These are phyloP conservation scores for Acleris laterana DNA, from an alignment of 2,888 invertebrate genomes.

Conservation along the genomic window DNA sequence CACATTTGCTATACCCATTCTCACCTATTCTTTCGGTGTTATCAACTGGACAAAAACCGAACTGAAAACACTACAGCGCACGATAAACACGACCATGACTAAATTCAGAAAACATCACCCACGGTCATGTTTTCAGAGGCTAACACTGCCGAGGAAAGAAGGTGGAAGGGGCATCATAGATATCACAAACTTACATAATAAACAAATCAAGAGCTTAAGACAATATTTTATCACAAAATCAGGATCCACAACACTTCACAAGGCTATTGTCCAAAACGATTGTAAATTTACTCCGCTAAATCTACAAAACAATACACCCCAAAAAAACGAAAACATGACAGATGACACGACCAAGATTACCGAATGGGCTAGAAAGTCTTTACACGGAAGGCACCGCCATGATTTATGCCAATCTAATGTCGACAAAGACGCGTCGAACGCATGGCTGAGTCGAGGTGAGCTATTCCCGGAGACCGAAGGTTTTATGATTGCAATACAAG, in stretches of 20 bases:
- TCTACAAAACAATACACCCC: conserved; percentile 4
- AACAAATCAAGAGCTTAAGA: conserved; percentile 37
- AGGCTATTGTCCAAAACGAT: conserved; percentile 11
- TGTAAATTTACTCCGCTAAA: conserved; percentile 25
- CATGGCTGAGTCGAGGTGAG: conserved; percentile 10
- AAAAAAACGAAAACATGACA: conserved; percentile 7
- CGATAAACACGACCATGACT: conserved; percentile 36
- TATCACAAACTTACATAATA: conserved; percentile 40
- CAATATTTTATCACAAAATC: conserved; percentile 31
- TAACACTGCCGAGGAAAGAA: conserved; percentile 37
- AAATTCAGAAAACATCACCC: conserved; percentile 42
- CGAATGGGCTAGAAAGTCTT: neutral
- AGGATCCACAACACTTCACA: conserved; percentile 27
- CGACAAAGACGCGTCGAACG: neutral
- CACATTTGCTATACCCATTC: conserved; percentile 41
- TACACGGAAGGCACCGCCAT: no score
- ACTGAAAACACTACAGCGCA: conserved; percentile 37
- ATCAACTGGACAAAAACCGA: conserved; percentile 41
- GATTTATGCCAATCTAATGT: no score
- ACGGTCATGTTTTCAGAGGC: conserved; percentile 37
- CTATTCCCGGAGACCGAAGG: conserved; percentile 1
- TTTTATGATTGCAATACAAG: neutral
- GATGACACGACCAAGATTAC: conserved; percentile 10
- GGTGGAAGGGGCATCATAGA: conserved; percentile 43
- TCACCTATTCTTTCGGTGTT: conserved; percentile 44